phyloP scores from a whole-genome alignment of 2,888 invertebrate genomes.

The Ormyrus pomaceus region DNA sequence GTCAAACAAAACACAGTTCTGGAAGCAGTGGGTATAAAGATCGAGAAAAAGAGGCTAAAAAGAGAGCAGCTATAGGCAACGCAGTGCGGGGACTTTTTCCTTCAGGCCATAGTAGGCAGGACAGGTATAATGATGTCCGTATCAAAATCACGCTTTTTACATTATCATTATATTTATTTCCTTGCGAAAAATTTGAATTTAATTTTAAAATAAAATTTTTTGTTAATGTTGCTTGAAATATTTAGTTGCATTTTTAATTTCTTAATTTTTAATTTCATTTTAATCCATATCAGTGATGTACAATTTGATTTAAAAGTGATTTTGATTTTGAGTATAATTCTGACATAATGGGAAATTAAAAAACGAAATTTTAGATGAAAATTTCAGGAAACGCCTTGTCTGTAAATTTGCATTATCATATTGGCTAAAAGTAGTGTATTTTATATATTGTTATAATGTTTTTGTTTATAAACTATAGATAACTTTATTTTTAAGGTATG shows the following conservation, averaged over 20 bases:
- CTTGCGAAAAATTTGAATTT: constrained; percentile 10
- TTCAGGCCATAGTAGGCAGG: constrained; percentile 75
- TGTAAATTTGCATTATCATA: constrained; percentile 34
- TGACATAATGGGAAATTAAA: neutral
- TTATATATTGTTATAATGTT: neutral
- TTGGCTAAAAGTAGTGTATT: constrained; percentile 18
- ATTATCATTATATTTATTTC: constrained; percentile 61
- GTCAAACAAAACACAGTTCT: constrained; percentile 68
- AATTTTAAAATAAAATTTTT: constrained; percentile 4
- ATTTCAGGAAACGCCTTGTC: neutral
- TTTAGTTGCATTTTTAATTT: neutral
- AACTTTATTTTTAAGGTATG: constrained; percentile 69
- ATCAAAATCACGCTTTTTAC: constrained; percentile 75
- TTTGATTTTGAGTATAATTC: neutral
- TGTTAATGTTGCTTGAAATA: constrained; percentile 5
- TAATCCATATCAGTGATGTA: neutral
- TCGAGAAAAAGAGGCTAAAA: constrained; percentile 72
- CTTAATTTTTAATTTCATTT: constrained; percentile 5
- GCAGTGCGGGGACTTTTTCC: constrained; percentile 74
- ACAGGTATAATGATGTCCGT: constrained; percentile 76
- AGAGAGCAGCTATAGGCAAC: constrained; percentile 75
- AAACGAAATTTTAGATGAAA: neutral
- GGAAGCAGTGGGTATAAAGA: constrained; percentile 68
- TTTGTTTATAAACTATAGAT: constrained; percentile 25
- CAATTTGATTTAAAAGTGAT: neutral